Evolutionary conservation across 2,888 invertebrate genomes (phyloP).

Genomic region (Ptycholaimellus sp.): DNA sequence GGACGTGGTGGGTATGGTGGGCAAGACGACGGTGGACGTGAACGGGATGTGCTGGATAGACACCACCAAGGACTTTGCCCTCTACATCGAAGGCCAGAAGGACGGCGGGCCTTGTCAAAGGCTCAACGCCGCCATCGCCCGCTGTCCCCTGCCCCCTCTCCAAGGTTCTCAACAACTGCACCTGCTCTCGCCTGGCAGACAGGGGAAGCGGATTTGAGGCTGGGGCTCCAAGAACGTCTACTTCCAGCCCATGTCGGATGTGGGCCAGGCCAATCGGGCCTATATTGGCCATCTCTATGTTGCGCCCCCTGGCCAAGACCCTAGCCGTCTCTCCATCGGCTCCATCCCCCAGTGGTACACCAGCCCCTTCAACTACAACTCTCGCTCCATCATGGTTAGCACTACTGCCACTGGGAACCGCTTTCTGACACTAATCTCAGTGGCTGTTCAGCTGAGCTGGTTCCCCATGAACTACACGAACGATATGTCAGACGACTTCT

Average conservation of each 20-base stretch:
- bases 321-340: too few species aligned
- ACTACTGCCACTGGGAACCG: too few species aligned
- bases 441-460: too few species aligned
- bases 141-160: slow-evolving; percentile 20
- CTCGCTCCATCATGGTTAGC: too few species aligned
- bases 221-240: slow-evolving; percentile 24
- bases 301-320: too few species aligned
- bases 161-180: too few species aligned
- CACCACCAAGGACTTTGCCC: slow-evolving; percentile 22
- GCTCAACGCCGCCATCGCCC: slow-evolving; percentile 20
- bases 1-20: slow-evolving; percentile 87
- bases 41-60: slow-evolving; percentile 85
- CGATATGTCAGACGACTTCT: too few species aligned
- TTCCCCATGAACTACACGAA: too few species aligned
- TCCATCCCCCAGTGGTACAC: too few species aligned
- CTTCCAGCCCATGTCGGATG: slow-evolving; percentile 21
- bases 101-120: slow-evolving; percentile 16
- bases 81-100: slow-evolving; percentile 23
- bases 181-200: too few species aligned
- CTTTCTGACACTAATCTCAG: too few species aligned
- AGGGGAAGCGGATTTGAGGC: slow-evolving; percentile 20
- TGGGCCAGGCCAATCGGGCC: slow-evolving; percentile 21
- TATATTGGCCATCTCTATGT: slow-evolving; percentile 25
- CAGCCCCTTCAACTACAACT: too few species aligned
- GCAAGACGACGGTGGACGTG: slow-evolving; percentile 80